Base-by-base conservation (phyloP, 2,113 vertebrate species). In the Bufo gargarizans region DNA sequence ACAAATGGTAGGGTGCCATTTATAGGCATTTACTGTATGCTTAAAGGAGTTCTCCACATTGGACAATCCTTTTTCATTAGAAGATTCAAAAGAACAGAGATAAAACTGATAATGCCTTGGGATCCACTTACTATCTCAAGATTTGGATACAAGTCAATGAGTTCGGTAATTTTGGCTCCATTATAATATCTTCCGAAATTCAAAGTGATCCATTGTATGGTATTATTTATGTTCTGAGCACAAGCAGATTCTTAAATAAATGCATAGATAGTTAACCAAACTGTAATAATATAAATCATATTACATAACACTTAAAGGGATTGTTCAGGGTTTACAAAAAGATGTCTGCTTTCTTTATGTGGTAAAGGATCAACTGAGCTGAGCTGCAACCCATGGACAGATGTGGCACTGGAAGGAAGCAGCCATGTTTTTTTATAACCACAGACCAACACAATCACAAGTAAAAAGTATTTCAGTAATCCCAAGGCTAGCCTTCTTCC, bases 41-140 rank as follows among this genome's bases (percentile, higher is more conserved):
- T 58, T 58, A 58, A 58, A 58, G 56, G 56, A 13, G 56, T 58
- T 12, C 3, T 59, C 58, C 58, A 59, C 58, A 59, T 61, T 61
- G 59, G 59, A 19, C 17, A 19, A 19, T 61, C 59, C 59, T 17
- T 61, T 61, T 19, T 19, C 19, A 4, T 17, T 58, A 58, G 11
- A 58, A 58, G 56, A 58, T 58, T 58, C 56, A 5, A 33, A 33
- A 33, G 33, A 33, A 33, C 33, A 33, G 33, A 33, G 33, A 1
- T 0, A 33, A 33, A 33, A 33, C 5, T 43, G 4, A 22, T 67
- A n/a, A 67, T 67, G 61, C 17, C 33, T 14, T 12, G 14, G 33
- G 33, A 33, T 33, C 17, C 5, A 88, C 87, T 84, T 84, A 88
- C 87, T 43, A 88, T 56, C 4, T 88, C 61, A 12, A 88, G 72